Percentiles rank a stretch among this genome's conserved stretches.
These are phyloP conservation scores for Athalia cordata DNA, from an alignment of 2,888 invertebrate species.

Conservation along the genomic window DNA sequence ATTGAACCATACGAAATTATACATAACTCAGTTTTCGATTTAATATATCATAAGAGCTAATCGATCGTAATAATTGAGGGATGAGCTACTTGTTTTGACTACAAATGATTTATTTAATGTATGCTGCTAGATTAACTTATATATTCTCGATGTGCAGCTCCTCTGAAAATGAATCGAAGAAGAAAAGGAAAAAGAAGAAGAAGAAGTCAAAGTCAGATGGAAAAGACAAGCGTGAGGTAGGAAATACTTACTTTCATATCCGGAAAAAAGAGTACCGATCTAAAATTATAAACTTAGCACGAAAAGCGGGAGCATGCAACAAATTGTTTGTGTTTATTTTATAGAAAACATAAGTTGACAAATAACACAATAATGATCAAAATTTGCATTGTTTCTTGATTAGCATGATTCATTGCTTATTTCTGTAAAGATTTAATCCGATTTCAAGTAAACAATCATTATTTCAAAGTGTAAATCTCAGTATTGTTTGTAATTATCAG, in stretches of 20 bases:
- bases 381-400: constrained; percentile 58
- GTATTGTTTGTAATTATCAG: constrained; percentile 73
- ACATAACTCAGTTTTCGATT: constrained; percentile 12
- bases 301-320: constrained; percentile 59
- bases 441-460: constrained; percentile 69
- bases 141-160: constrained; percentile 75
- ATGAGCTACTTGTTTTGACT: too few relatives aligned
- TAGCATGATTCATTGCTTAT: constrained; percentile 67
- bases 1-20: constrained; percentile 30
- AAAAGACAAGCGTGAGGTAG: constrained; percentile 69
- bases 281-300: constrained; percentile 55
- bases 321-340: constrained; percentile 48
- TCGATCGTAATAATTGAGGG: too few relatives aligned
- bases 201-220: constrained; percentile 81
- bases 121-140: constrained; percentile 10
- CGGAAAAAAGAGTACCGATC: constrained; percentile 45
- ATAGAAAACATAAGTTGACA: constrained; percentile 49
- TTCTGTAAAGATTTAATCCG: constrained; percentile 62
- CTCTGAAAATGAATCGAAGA: constrained; percentile 83
- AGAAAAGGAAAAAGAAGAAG: constrained; percentile 87
- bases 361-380: constrained; percentile 44
- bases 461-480: constrained; percentile 73
- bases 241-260: constrained; percentile 48
- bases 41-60: neutral
- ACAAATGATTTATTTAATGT: too few relatives aligned